A percentile compares a stretch with the other conserved stretches of the same genome.
Conservation (phyloP, 2,888 invertebrate species). For the Apotomis capreana region DNA sequence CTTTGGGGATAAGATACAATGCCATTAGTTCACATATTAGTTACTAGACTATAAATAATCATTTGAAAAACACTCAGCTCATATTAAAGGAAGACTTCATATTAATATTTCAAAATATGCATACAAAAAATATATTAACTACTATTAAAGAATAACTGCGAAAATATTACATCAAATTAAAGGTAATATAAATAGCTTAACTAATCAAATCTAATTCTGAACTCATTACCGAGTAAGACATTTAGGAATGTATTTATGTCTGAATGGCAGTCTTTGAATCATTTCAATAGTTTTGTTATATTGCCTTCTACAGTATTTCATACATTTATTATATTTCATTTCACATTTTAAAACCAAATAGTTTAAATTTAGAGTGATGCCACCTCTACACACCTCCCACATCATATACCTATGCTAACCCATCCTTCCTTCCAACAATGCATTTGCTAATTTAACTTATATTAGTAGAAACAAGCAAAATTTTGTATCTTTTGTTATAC, state of each 20-base stretch:
- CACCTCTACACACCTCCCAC: no score
- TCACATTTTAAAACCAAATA: neutral
- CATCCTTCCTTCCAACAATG: no score
- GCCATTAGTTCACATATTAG: no score
- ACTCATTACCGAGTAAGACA: conserved; percentile 23
- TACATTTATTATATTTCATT: neutral
- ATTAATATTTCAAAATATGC: conserved; percentile 28
- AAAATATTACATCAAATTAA: conserved; percentile 30
- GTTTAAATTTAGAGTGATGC: neutral
- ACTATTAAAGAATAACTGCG: conserved; percentile 22
- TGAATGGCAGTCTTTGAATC: conserved; percentile 40
- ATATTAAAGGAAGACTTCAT: conserved; percentile 50
- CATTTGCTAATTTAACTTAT: no score
- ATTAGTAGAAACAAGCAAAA: no score
- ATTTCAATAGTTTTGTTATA: conserved; percentile 4
- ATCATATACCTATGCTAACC: no score
- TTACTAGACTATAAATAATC: neutral
- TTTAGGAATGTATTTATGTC: conserved; percentile 42
- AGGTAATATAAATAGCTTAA: conserved; percentile 34
- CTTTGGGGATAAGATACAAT: no score
- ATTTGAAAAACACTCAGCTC: conserved; percentile 38
- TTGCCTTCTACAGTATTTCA: neutral
- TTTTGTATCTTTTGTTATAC: no score
- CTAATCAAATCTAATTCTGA: conserved; percentile 11
- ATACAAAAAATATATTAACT: conserved; percentile 39